Conservation (phyloP, 2,113 vertebrate genomes). For the Trogon melanurus region DNA sequence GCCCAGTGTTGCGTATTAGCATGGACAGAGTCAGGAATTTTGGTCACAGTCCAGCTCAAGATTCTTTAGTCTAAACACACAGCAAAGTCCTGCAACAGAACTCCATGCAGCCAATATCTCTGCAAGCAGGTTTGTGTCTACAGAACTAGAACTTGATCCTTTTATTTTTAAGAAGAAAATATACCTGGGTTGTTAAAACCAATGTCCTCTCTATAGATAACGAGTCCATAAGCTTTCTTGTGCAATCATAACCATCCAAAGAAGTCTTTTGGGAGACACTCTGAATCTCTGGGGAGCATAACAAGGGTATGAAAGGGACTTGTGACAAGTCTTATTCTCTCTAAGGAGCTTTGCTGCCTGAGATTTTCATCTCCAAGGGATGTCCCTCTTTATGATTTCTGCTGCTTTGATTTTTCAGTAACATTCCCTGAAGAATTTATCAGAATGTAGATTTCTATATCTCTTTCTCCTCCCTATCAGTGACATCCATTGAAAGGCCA, state of each 20-base stretch:
- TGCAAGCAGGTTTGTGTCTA: not conserved
- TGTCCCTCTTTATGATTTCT: constrained; percentile 42
- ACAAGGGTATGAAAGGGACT: constrained; percentile 29
- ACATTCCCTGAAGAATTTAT: constrained; percentile 52
- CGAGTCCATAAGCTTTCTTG: not conserved
- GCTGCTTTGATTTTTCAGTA: constrained; percentile 50
- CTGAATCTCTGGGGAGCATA: constrained; percentile 41
- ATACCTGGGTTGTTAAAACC: constrained; percentile 8
- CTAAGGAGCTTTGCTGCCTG: constrained; percentile 28
- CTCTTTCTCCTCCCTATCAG: constrained; percentile 54
- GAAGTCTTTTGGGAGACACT: constrained; percentile 43
- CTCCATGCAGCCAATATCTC: constrained; percentile 26
- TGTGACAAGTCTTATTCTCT: constrained; percentile 33
- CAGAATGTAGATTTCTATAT: constrained; percentile 47
- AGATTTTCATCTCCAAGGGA: constrained; percentile 44
- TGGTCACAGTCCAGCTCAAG: not conserved
- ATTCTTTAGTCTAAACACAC: not conserved
- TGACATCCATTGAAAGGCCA: constrained; percentile 41
- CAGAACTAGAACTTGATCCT: not conserved
- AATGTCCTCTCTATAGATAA: constrained; percentile 29
- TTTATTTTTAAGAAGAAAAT: constrained; percentile 44
- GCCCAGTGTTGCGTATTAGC: not conserved
- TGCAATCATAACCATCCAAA: constrained; percentile 32
- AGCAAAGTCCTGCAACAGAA: not conserved
- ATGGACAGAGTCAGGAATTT: not conserved